Conservation (phyloP, 2,888 invertebrate species). For the Smittia sp. region DNA sequence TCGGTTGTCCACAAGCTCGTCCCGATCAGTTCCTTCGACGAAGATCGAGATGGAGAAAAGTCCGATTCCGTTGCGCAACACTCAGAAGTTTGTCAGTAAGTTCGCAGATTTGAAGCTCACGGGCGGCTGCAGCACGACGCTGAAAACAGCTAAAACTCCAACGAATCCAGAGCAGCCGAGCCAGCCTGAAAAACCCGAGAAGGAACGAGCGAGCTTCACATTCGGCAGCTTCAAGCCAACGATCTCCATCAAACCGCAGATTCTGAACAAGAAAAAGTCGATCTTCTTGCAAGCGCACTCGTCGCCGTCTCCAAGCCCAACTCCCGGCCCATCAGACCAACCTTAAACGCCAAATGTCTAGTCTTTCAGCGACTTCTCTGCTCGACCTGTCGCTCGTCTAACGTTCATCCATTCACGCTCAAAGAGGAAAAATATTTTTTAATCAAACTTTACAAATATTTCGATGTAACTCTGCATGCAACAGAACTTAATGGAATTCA, state of each 20-base stretch:
- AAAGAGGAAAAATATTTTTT: constrained; percentile 1
- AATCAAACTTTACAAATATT: background rate
- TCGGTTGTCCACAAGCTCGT: constrained; percentile 13
- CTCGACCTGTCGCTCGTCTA: no score
- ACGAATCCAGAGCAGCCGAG: constrained; percentile 47
- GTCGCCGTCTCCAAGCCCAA: constrained; percentile 10
- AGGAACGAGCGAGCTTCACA: constrained; percentile 47
- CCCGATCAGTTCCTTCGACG: constrained; percentile 14
- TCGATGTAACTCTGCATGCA: background rate
- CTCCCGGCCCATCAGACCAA: constrained; percentile 3
- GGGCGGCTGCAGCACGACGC: constrained; percentile 54
- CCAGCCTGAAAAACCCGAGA: constrained; percentile 46
- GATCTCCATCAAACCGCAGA: constrained; percentile 76
- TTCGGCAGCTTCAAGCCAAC: constrained; percentile 62
- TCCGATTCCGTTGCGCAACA: constrained; percentile 61
- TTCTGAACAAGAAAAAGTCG: constrained; percentile 60
- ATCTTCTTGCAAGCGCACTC: constrained; percentile 38
- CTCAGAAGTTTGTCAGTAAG: constrained; percentile 62
- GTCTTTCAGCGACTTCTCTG: background rate
- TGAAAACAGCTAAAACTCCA: constrained; percentile 46
- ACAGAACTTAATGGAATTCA: background rate
- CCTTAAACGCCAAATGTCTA: constrained; percentile 2
- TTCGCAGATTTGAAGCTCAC: constrained; percentile 64
- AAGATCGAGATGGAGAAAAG: constrained; percentile 48
- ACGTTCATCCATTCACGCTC: background rate